Base-by-base conservation (phyloP, 2,888 invertebrate species). In the Cylloceria caligata region DNA sequence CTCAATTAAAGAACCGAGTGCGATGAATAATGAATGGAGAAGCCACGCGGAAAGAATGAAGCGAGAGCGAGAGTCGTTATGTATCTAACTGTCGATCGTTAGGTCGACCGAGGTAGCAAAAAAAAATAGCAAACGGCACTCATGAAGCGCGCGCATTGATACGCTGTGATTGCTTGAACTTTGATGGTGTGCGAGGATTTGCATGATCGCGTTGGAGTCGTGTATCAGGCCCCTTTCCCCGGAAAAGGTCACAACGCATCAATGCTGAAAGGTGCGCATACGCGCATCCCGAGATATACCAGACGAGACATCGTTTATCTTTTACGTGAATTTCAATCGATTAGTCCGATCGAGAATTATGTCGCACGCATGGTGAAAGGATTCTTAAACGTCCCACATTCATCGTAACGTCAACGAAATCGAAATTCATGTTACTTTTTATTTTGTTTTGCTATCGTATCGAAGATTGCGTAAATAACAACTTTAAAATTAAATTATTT, bases 281-380 rank as follows among this genome's bases (percentile, higher is more conserved):
- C 9, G 30, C 36, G 34, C 19, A 34, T 34, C 13, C 1, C 21
- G 5, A 39, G 36, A 62, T 27, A 13, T 3, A 57, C 21, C 24
- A 19, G 19, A 42, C 42, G 42, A 39, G 30, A 16, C 67, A 49
- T 36, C 67, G 39, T 36, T 72, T 49, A 45, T 60, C 36, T 24
- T 13, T 34, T 62, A 49, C 65, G 52, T 73, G 77, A 78, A 69
- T 64, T 36, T 62, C 45, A 68, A 81, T 81, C 78, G 78, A 80
- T 80, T 73, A 78, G 30, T 69, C 24, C 49, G 49, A 76, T 74
- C 72, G 57, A 68, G 55, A 67, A 69, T 78, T 55, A 64, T 74
- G 64, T 69, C 73, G 68, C 73, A 39, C 21, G 55, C 36, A 30
- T 64, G 73, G 78, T 81, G 78, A 81, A 81, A 81, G 78, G 81